Base-by-base conservation (phyloP, 2,797 vertebrate species). In the Podarcis lilfordi region DNA sequence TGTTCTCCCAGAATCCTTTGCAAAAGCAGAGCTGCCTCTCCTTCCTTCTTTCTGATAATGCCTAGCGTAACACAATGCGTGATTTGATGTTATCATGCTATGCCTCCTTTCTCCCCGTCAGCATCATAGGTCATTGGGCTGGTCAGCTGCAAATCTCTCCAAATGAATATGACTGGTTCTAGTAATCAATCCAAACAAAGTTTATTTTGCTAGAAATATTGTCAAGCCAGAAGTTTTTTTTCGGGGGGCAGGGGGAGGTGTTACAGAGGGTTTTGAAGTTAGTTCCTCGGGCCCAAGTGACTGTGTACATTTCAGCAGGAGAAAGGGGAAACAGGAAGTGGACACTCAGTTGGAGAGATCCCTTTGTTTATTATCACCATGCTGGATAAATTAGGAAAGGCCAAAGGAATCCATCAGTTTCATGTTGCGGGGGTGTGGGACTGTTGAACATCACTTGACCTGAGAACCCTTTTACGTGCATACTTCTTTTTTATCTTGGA, bases 381-480 rank as follows among this genome's bases (percentile, higher is more conserved):
- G 5, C 55, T 94, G 92, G 78, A 88, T 74, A 92, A 40, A 75
- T 86, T 81, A 92, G 61, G 35, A 90, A 90, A 90, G 5, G 32
- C 43, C 25, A 86, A 93, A 91, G n/a, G 40, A 87, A 90, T 9
- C 90, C 91, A 89, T 27, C 50, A 13, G 35, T 92, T 68, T 85
- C 61, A 40, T 11, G 27, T 87, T 1, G 2, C 6, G 35, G 21
- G 86, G 2, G 5, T 84, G 71, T 92, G 89, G 89, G 87, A 0
- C 81, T 88, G 27, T 69, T 93, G 81, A 92, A 86, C 82, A 85
- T 77, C 69, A 43, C 15, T 91, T 89, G 86, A 89, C 89, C 0
- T 5, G 86, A 85, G 79, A 90, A 89, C 61, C 17, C 87, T 23
- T n/a, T 93, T n/a, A 61, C 19, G 64, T 80, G 71, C 3, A 55